phyloP scores from a whole-genome alignment of 2,888 invertebrate species.

The Torymus texanus region DNA sequence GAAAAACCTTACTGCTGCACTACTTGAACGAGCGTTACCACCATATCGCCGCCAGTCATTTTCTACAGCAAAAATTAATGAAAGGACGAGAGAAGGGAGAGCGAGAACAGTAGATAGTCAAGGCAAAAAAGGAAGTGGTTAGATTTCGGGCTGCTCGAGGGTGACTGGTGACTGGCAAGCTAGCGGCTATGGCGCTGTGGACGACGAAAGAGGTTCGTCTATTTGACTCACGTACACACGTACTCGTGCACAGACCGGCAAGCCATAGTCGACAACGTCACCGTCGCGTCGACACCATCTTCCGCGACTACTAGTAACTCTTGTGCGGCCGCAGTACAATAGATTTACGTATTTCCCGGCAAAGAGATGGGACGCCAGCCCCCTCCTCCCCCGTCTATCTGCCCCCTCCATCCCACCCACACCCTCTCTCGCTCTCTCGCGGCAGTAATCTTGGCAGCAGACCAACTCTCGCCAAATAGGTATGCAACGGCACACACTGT shows the following conservation, averaged over 20 bases:
- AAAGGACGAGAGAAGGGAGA: not conserved
- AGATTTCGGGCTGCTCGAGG: not conserved
- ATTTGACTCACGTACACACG: constrained; percentile 29
- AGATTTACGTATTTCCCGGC: constrained; percentile 71
- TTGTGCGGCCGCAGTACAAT: constrained; percentile 64
- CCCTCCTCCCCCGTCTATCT: not conserved
- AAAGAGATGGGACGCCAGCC: constrained; percentile 68
- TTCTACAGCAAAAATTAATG: constrained; percentile 10
- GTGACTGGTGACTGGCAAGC: not conserved
- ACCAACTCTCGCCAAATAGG: constrained; percentile 71
- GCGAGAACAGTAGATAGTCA: not conserved
- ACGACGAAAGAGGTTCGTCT: constrained; percentile 18
- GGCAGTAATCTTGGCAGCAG: constrained; percentile 69
- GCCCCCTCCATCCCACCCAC: no score
- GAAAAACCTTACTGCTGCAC: no score
- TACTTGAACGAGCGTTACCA: not conserved
- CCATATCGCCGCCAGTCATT: not conserved
- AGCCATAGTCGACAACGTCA: constrained; percentile 3
- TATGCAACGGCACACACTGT: constrained; percentile 56
- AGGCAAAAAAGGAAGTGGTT: not conserved
- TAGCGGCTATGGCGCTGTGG: not conserved
- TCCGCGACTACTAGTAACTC: constrained; percentile 39
- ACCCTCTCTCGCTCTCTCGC: not conserved
- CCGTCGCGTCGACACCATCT: constrained; percentile 13
- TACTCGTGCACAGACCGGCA: no score